Conservation (phyloP, 2,113 vertebrate species). For the Empidonax traillii region DNA sequence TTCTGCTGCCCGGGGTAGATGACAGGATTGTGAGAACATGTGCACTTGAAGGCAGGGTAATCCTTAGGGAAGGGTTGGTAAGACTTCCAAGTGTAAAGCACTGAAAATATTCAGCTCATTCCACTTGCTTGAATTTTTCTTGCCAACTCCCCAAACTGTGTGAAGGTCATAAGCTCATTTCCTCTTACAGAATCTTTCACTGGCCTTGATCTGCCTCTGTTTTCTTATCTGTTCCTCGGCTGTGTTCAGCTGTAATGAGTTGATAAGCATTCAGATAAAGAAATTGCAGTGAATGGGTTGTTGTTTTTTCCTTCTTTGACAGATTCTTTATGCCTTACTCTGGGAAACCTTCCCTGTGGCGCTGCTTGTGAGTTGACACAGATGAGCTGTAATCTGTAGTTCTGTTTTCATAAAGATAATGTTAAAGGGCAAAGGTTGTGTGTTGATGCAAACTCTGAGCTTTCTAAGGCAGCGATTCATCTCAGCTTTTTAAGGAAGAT, state of each 20-base stretch:
- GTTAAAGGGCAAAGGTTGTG: not conserved
- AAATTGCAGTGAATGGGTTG: not conserved
- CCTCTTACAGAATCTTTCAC: not conserved
- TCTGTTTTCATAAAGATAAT: not conserved
- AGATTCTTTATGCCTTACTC: not conserved
- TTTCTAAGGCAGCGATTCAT: not conserved
- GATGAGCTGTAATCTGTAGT: not conserved
- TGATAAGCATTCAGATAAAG: not conserved
- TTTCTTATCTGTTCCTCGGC: not conserved
- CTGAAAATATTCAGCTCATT: not conserved
- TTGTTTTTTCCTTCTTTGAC: not conserved
- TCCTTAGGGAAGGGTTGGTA: not conserved
- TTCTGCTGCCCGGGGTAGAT: not conserved
- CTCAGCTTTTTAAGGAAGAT: not conserved
- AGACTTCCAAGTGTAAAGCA: not conserved
- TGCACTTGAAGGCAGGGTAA: not conserved
- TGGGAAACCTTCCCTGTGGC: not conserved
- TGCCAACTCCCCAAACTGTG: not conserved
- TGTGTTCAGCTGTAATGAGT: not conserved
- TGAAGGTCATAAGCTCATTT: constrained; percentile 3
- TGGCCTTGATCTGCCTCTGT: not conserved
- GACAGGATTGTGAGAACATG: not conserved
- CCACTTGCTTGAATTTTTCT: not conserved
- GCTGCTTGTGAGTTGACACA: not conserved
- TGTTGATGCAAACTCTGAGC: not conserved